Evolutionary conservation across 2,797 vertebrate species (phyloP).

Genomic region (Schizothorax lantsangensis): DNA sequence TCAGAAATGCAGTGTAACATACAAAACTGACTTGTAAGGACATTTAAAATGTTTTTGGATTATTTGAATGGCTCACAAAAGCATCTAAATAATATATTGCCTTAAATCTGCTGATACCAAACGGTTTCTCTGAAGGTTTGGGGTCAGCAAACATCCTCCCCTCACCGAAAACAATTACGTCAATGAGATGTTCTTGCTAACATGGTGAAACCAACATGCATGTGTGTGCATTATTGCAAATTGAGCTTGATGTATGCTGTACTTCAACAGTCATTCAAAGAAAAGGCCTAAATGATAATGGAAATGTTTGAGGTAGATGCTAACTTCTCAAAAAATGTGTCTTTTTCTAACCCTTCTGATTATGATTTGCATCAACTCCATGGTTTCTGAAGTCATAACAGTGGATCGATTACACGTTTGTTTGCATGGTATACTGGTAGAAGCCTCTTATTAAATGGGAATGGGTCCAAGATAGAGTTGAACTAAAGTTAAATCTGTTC

Average conservation of each 20-base stretch:
- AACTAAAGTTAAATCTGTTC: background rate
- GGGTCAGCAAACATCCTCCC: background rate
- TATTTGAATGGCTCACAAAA: background rate
- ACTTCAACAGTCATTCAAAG: conserved; percentile 1
- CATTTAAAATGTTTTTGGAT: background rate
- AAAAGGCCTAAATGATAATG: background rate
- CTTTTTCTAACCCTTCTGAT: background rate
- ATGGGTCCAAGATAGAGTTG: background rate
- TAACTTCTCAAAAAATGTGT: background rate
- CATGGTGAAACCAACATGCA: background rate
- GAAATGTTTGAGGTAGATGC: background rate
- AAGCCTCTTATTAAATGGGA: background rate
- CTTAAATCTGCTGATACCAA: background rate
- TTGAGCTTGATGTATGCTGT: background rate
- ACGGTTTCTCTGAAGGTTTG: background rate
- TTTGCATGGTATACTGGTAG: background rate
- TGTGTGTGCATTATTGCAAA: background rate
- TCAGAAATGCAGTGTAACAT: background rate
- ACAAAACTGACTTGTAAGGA: background rate
- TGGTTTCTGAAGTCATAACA: background rate
- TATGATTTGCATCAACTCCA: background rate
- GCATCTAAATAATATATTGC: background rate
- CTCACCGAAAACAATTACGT: background rate
- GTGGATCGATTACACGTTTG: background rate
- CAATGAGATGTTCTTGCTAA: background rate